phyloP scores from a whole-genome alignment of 1,140 invertebrate species.

The Drosophila kurseongensis region DNA sequence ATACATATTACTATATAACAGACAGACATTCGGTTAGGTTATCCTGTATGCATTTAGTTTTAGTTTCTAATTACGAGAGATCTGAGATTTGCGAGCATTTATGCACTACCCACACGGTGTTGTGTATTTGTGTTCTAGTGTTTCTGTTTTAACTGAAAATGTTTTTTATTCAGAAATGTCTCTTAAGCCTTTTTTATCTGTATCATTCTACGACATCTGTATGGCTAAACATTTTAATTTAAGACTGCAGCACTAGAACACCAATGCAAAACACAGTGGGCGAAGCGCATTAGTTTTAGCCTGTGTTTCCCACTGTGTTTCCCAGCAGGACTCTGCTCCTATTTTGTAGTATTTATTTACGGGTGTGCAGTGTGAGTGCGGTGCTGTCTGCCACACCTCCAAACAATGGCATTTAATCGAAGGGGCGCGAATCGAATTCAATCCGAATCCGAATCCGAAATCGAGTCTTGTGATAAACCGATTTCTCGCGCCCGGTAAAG shows the following conservation, averaged over 20 bases:
- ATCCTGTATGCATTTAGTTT: slow-evolving; percentile 54
- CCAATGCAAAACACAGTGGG: not conserved
- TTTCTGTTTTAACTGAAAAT: not conserved
- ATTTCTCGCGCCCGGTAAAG: not conserved
- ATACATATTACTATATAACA: slow-evolving; percentile 31
- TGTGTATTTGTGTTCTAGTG: not conserved
- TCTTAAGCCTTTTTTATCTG: not conserved
- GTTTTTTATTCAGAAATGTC: not conserved
- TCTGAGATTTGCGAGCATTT: slow-evolving; percentile 70
- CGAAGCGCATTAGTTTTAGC: slow-evolving; percentile 17
- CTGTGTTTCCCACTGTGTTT: slow-evolving; percentile 25
- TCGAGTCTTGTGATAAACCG: slow-evolving; percentile 20
- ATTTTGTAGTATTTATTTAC: slow-evolving; percentile 44
- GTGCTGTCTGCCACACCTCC: slow-evolving; percentile 34
- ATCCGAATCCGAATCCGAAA: not conserved
- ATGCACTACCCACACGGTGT: not conserved
- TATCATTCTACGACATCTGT: not conserved
- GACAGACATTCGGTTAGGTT: slow-evolving; percentile 45
- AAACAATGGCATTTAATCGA: slow-evolving; percentile 56
- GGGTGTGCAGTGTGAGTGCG: slow-evolving; percentile 29
- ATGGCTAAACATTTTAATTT: no score
- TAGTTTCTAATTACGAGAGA: slow-evolving; percentile 66
- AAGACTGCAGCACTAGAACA: not conserved
- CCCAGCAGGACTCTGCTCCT: slow-evolving; percentile 36
- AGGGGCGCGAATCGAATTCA: slow-evolving; percentile 13